Conservation (phyloP, 2,797 vertebrate genomes). For the Chelidonichthys spinosus region DNA sequence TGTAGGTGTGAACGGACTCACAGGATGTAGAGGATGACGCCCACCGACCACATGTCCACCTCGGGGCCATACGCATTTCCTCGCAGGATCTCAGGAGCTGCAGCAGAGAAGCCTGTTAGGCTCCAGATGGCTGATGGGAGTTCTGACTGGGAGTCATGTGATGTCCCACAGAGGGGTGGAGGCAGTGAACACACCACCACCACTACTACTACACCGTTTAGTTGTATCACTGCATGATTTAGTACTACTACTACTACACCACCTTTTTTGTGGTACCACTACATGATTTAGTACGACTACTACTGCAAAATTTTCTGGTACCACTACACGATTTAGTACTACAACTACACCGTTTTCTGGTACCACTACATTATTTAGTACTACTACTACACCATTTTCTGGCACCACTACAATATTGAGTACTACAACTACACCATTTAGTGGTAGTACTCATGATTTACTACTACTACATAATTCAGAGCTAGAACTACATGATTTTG, state of each 20-base stretch:
- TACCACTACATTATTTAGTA: background rate
- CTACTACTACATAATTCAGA: background rate
- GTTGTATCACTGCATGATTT: background rate
- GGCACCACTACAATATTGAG: background rate
- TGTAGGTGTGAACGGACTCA: slow-evolving; percentile 76
- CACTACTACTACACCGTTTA: background rate
- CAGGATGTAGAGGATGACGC: slow-evolving; percentile 93
- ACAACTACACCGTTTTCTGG: background rate
- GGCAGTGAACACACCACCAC: slow-evolving; percentile 44
- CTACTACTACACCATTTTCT: background rate
- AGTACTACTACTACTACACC: background rate
- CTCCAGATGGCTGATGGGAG: slow-evolving; percentile 46
- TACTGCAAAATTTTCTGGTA: background rate
- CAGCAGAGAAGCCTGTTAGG: slow-evolving; percentile 53
- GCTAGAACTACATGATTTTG: background rate
- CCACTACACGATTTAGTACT: background rate
- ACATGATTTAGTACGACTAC: background rate
- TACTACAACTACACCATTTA: background rate
- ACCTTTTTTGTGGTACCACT: background rate
- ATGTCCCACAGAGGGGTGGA: slow-evolving; percentile 56
- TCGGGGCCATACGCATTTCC: slow-evolving; percentile 89
- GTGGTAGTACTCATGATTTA: background rate
- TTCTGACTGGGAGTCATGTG: slow-evolving; percentile 11
- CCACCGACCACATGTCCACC: slow-evolving; percentile 94
- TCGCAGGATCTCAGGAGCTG: slow-evolving; percentile 87